phyloP scores from a whole-genome alignment of 2,113 vertebrate species.

The Pavo muticus region DNA sequence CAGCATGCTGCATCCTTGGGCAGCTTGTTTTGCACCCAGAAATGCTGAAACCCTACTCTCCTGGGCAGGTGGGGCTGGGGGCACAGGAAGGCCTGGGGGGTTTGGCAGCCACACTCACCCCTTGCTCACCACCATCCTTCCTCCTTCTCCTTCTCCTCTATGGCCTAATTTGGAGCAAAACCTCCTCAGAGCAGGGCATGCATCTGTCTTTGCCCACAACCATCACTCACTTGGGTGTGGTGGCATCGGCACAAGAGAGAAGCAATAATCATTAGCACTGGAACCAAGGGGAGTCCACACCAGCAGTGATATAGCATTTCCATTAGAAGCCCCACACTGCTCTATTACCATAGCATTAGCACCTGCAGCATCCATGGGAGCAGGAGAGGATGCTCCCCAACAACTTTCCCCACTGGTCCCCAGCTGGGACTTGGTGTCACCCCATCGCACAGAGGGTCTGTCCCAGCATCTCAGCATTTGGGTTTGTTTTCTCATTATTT shows the following conservation, averaged over 20 bases:
- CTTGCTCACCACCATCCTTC: accelerated
- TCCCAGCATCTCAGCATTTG: not conserved
- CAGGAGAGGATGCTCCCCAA: not conserved
- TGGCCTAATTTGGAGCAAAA: constrained; percentile 12
- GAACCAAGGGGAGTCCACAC: not conserved
- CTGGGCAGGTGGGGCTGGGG: not conserved
- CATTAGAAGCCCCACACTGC: constrained; percentile 9
- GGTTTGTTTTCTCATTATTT: not conserved
- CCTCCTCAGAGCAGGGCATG: not conserved
- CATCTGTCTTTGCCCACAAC: constrained; percentile 29
- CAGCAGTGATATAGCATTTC: constrained; percentile 54
- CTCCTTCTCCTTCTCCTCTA: not conserved
- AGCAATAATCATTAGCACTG: constrained; percentile 16
- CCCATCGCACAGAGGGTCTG: not conserved
- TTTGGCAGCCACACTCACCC: accelerated
- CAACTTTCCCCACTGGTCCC: not conserved
- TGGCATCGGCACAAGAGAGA: not conserved
- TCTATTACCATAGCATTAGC: not conserved
- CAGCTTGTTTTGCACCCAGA: not conserved
- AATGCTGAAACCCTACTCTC: not conserved
- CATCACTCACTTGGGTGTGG: not conserved
- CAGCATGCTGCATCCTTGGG: accelerated
- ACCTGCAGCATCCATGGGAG: not conserved
- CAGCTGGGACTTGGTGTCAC: not conserved
- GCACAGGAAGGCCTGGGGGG: not conserved